Evolutionary conservation across 1,140 invertebrate genomes (phyloP), one percentile per base, ranked within the genome.

Genomic region (Zaprionus taronus): DNA sequence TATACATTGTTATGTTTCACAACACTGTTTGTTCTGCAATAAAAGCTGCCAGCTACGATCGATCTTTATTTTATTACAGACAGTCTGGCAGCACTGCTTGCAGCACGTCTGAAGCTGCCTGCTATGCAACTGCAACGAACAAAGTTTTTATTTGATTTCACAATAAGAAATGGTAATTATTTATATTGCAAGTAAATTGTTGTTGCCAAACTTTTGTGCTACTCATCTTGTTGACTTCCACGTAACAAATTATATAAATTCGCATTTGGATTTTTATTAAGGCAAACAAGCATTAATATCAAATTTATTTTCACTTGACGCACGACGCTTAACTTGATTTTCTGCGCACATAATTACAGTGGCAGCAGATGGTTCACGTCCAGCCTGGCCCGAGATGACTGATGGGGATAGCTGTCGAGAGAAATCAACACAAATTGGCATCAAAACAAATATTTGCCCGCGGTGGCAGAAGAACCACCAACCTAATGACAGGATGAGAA

Each of bases 361-460:
- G 77, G 70, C 72, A 77, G 81, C 86, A 81, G 85, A 76, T 77
- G 85, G 66, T 79, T 65, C 61, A 66, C 9, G 4, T 41, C 38
- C 15, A 60, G 51, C 49, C 17, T 51, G 22, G 62, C 64, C 0
- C 5, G 24, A 47, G 47, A 51, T 76, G 72, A 72, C 51, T 71
- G 71, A 78, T 80, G 79, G 49, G 22, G 22, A 9, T 67, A 51
- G 62, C 78, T 89, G 84, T 89, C 85, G 62, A 67, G 85, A 90
- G 79, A 85, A 90, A 90, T 90, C 85, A 90, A 73, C 86, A 82
- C 70, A 80, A 90, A 90, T 90, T 90, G 85, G 76, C 86, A 71
- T 90, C 86, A 90, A 90, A 90, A 83, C 85, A 90, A 90, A 90
- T 90, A 90, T 90, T 90, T 90, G 86, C 85, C 85, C 58, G 70